Evolutionary conservation across 2,888 invertebrate genomes (phyloP), one percentile per base, ranked within the genome.

Genomic region (Eudasyphora cyanicolor): DNA sequence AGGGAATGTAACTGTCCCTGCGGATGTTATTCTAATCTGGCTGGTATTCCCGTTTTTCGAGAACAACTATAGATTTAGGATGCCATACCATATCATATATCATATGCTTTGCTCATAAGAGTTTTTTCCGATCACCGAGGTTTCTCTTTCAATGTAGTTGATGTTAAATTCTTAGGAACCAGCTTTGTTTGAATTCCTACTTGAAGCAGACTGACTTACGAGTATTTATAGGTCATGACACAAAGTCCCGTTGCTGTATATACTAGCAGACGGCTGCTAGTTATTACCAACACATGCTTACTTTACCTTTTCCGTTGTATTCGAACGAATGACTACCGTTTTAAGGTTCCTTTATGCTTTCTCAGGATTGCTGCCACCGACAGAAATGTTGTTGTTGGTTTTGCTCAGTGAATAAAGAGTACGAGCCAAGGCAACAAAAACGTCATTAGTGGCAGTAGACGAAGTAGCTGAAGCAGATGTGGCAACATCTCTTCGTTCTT

Each of bases 221-320:
- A n/a, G 5, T 45, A 45, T 45, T 45, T 14, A 45, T n/a, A 4
- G 21, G 2, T 54, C 54, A 21, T 54, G 12, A 21, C 21, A 21
- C 32, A 54, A 1, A 21, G 5, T 1, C 60, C 27, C 2, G 8
- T n/a, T 42, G 42, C 38, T 49, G 29, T 51, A 67, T 51, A 27
- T 60, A 38, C 67, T 62, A 27, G 38, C 35, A 54, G 64, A 51
- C 62, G 27, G 67, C n/a, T 51, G 60, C 78, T 83, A 70, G 62
- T 49, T 76, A 38, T 79, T 74, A 76, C 82, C 45, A 79, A 77
- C 67, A 81, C 60, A 75, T 71, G 54, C 29, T 73, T 69, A 54
- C 60, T 71, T 82, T 69, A 85, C 83, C 85, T 86, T 84, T 78
- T 77, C 10, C 29, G 54, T 69, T 5, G 45, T 60, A 38, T 17